A percentile compares a stretch with the other conserved stretches of the same genome.
phyloP scores from a whole-genome alignment of 2,797 vertebrate genomes.

The Brachyrhaphis roseni region DNA sequence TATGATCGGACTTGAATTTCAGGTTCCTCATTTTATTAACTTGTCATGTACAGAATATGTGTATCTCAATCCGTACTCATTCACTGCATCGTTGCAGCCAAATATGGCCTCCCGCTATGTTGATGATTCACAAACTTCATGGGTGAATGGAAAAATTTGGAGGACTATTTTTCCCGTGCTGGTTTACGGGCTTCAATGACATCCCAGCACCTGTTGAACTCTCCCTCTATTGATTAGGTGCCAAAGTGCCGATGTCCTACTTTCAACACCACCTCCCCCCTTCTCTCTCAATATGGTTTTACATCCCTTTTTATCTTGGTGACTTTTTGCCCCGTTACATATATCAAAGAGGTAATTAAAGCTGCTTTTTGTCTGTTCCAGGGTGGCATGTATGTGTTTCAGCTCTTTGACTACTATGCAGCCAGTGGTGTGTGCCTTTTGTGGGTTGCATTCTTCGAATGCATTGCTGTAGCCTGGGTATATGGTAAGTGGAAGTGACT shows the following conservation, averaged over 20 bases:
- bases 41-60: conserved; percentile 38
- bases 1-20: not conserved
- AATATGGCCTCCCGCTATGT: conserved; percentile 63
- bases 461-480: conserved; percentile 99
- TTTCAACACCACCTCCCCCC: conserved; percentile 32
- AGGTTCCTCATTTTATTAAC: not conserved
- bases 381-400: conserved; percentile 99
- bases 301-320: conserved; percentile 32
- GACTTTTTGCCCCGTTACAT: conserved; percentile 18
- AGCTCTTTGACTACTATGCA: conserved; percentile 99
- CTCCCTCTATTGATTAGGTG: conserved; percentile 56
- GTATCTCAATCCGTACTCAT: conserved; percentile 30
- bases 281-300: conserved; percentile 28
- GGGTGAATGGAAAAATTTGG: conserved; percentile 65
- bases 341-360: conserved; percentile 55
- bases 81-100: conserved; percentile 52
- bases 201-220: conserved; percentile 77
- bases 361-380: conserved; percentile 63
- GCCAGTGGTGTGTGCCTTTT: conserved; percentile 99
- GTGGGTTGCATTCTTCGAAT: conserved; percentile 99
- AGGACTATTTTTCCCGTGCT: conserved; percentile 69
- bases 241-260: conserved; percentile 61
- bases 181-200: conserved; percentile 59
- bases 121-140: conserved; percentile 46
- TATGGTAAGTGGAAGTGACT: conserved; percentile 89